Conservation (phyloP, 2,113 vertebrate genomes). For the Centropus bengalensis region DNA sequence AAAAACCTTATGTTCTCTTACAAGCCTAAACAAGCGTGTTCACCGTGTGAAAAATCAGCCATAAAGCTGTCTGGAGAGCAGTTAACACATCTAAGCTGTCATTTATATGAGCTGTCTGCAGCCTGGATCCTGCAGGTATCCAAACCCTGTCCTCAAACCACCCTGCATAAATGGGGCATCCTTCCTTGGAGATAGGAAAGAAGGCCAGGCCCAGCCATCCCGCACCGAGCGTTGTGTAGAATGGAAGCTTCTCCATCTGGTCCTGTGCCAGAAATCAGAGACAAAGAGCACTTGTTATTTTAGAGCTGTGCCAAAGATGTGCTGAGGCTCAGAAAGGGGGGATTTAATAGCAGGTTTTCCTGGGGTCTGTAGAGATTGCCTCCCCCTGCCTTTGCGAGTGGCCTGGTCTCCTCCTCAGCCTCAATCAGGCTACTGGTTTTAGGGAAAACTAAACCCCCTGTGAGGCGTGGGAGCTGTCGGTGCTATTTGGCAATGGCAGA, state of each 20-base stretch:
- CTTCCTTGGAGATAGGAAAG: not conserved
- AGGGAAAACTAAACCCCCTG: not conserved
- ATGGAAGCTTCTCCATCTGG: not conserved
- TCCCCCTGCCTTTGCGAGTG: not conserved
- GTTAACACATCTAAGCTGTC: not conserved
- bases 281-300: not conserved
- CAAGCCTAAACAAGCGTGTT: conserved; percentile 28
- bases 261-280: not conserved
- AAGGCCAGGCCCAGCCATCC: not conserved
- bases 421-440: not conserved
- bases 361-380: not conserved
- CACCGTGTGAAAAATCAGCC: not conserved
- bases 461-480: not conserved
- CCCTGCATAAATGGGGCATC: not conserved
- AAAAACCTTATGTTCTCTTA: conserved; percentile 40
- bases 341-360: not conserved
- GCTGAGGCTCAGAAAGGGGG: not conserved
- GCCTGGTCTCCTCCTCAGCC: not conserved
- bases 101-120: not conserved
- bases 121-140: not conserved
- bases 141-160: conserved; percentile 1
- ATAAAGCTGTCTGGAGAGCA: conserved; percentile 5
- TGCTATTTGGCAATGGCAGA: not conserved
- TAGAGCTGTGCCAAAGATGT: not conserved
- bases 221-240: not conserved